Base-by-base conservation (phyloP, 1,140 invertebrate genomes). In the Meteorus sp. region DNA sequence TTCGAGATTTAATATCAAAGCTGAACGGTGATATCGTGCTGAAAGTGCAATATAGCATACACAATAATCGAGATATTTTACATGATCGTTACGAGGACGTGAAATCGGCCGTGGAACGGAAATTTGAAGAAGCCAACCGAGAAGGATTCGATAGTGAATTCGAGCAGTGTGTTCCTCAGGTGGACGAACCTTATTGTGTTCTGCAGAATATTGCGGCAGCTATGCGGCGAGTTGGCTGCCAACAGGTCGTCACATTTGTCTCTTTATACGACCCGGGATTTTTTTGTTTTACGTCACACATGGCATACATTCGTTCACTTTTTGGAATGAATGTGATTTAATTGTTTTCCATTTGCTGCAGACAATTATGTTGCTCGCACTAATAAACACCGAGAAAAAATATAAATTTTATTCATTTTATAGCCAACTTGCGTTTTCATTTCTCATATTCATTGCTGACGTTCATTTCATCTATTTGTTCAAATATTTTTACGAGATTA, bases 241-340 rank as follows among this genome's bases (percentile, higher is more conserved):
- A 62, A 62, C 61, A 62, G 61, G 61, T 62, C 43, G 55, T 45
- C 33, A 60, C 29, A 52, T 55, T 51, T 60, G 13, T 60, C 37
- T 47, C 4, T n/a, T 60, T 54, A 45, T 50, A 22, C 31, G 23
- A 3, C 25, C 17, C 31, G 15, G 13, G 11, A 33, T 9, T 15
- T 52, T 52, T 52, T 52, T 31, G 11, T 35, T 31, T 52, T 35
- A 37, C 27, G 20, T 23, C 33, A 33, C 27, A 33, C n/a, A 29
- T 15, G 31, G 37, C 33, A 35, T 52, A 19, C 29, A 52, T 35
- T 52, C 50, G 50, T 52, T 37, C n/a, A n/a, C n/a, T n/a, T n/a
- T n/a, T n/a, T n/a, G n/a, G n/a, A n/a, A n/a, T n/a, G n/a, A n/a
- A n/a, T n/a, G n/a, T n/a, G n/a, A n/a, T n/a, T n/a, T n/a, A n/a